Base-by-base conservation (phyloP, 1,140 invertebrate species). In the Cyphomyrmex costatus region DNA sequence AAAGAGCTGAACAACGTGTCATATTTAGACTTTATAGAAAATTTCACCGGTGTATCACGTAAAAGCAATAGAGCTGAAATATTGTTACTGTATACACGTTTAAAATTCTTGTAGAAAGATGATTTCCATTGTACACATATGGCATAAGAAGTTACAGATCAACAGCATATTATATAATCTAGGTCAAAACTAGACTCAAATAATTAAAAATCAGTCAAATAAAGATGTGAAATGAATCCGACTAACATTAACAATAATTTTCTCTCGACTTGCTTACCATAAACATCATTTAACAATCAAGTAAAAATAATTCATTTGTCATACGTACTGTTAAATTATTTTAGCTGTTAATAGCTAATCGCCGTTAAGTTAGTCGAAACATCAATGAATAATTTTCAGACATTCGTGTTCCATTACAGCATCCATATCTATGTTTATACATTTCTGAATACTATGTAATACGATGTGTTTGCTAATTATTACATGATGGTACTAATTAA, bases 391-490 rank as follows among this genome's bases (percentile, higher is more conserved):
- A 14, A 71, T 71, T 82, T 36, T 2, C n/a, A 68, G 14, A 68
- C 16, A 42, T 68, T 5, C 42, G 24, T 63, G 16, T 30, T 63
- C 12, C 8, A 65, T 63, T 79, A 27, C 30, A 56, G 21, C 30
- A 46, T 53, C 27, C 19, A 24, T 16, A 19, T 53, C 30, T 65
- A 51, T 3, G 10, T 36, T 78, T 51, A 36, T 65, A 36, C 56
- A 56, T 30, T 42, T 61, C 49, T 56, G 49, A 53, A 27, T 14
- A 7, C 30, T n/a, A n/a, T 10, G 51, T 71, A 42, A 58, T 42
- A 27, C 66, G 21, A 80, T 27, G 78, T n/a, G 78, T n/a, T 70
- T 42, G 21, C 21, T 80, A 71, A 82, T 82, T 80, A 80, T 80
- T 70, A 70, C 51, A 27, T 6, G 24, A 24, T 27, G 46, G 33